Base-by-base conservation (phyloP, 2,797 vertebrate genomes). In the Champsocephalus esox region DNA sequence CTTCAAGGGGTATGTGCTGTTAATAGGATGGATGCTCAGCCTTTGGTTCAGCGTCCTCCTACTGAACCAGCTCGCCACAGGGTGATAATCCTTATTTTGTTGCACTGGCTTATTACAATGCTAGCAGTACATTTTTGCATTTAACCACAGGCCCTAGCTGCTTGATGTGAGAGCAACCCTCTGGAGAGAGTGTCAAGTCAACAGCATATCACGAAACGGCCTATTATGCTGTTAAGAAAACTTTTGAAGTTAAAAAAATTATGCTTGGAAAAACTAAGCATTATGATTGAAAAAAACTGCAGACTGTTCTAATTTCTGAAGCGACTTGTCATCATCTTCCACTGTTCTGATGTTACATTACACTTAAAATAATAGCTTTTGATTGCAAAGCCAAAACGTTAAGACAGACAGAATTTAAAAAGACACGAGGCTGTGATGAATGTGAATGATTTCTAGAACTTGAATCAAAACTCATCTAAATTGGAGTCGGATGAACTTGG, bases 21-120 rank as follows among this genome's bases (percentile, higher is more conserved):
- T 94, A 94, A 94, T 94, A 91, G 91, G 85, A 88, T 90, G 91
- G 94, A 88, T 94, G 91, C 89, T 90, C 89, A 91, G 88, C 81
- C 88, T 90, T 92, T 91, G 91, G 89, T 92, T 94, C 88, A 70
- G 84, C 89, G 89, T 88, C 92, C 91, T 93, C 88, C 87, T 89
- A 89, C 90, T 90, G 91, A 95, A 95, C 90, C 85, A 86, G 80
- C 77, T 75, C 52, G 93, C 92, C 86, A 92, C 89, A 73, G 91
- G 91, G 93, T 92, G 92, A 94, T 95, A 93, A 95, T 94, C 93
- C 92, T 90, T 94, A 93, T 94, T 94, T 94, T 94, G 94, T 94
- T 92, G 93, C 92, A 91, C 84, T 91, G 92, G 91, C 89, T 95
- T 94, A 95, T 95, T 94, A 94, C 93, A 94, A 94, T 92, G 93